phyloP scores from a whole-genome alignment of 2,888 invertebrate species.

The Colletes collaris region DNA sequence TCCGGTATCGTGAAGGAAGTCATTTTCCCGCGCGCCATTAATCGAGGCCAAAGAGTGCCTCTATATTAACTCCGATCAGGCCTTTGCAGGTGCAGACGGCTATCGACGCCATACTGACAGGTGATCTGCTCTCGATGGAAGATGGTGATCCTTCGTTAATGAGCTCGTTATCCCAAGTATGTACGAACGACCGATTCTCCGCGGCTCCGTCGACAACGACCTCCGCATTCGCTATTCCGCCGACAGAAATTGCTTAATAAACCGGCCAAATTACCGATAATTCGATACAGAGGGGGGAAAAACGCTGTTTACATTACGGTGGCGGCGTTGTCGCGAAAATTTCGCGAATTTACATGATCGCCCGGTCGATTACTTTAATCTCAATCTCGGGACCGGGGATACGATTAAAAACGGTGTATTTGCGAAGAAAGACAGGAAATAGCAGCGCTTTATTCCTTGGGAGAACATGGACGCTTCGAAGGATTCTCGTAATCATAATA shows the following conservation, averaged over 20 bases:
- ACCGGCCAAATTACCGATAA: slow-evolving; percentile 22
- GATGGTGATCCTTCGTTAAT: slow-evolving; percentile 62
- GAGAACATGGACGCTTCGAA: background rate
- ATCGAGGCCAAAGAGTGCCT: slow-evolving; percentile 41
- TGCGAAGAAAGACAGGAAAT: background rate
- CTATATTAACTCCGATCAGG: slow-evolving; percentile 49
- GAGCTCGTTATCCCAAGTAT: slow-evolving; percentile 64
- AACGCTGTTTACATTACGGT: background rate
- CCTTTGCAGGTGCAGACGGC: slow-evolving; percentile 60
- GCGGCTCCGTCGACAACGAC: slow-evolving; percentile 34
- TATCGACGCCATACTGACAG: slow-evolving; percentile 66
- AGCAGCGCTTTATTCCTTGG: background rate
- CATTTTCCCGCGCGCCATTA: slow-evolving; percentile 48
- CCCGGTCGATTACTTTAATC: slow-evolving; percentile 1
- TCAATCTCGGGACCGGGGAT: background rate
- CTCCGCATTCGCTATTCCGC: slow-evolving; percentile 8
- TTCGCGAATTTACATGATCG: slow-evolving; percentile 29
- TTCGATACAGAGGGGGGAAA: slow-evolving; percentile 5
- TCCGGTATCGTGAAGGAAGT: slow-evolving; percentile 41
- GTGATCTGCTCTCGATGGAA: slow-evolving; percentile 64
- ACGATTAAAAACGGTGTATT: background rate
- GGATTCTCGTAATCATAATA: background rate
- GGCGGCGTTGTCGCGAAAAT: background rate
- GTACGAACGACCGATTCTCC: slow-evolving; percentile 52
- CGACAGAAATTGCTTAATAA: slow-evolving; percentile 30